These are phyloP conservation scores for Noctua comes DNA, from an alignment of 2,888 invertebrate species.

Conservation along the genomic window DNA sequence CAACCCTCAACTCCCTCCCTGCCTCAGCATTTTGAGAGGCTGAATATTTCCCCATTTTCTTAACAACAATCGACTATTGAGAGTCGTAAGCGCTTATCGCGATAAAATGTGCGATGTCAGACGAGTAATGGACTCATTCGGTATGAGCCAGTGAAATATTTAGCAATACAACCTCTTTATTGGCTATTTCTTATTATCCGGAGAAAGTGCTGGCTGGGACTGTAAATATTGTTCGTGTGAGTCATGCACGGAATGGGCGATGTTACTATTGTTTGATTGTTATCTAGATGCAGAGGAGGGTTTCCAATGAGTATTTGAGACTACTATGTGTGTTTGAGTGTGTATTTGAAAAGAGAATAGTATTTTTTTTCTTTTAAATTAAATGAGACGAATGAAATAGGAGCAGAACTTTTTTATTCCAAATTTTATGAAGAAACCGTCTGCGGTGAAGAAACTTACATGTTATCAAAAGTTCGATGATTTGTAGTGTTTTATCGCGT, in stretches of 20 bases:
- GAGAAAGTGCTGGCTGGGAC: slow-evolving; percentile 29
- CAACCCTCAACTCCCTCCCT: slow-evolving; percentile 53
- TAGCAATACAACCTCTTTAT: slow-evolving; percentile 59
- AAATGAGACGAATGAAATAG: background rate
- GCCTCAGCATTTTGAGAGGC: slow-evolving; percentile 58
- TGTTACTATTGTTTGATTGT: slow-evolving; percentile 1
- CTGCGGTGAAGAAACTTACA: background rate
- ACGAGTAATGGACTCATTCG: slow-evolving; percentile 68
- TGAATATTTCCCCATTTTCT: slow-evolving; percentile 70
- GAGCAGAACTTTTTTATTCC: background rate
- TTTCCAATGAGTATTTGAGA: background rate
- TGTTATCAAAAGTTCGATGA: background rate
- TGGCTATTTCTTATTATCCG: slow-evolving; percentile 59
- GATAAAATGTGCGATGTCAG: slow-evolving; percentile 76
- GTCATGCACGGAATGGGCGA: slow-evolving; percentile 29
- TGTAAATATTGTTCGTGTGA: slow-evolving; percentile 40
- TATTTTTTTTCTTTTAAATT: background rate
- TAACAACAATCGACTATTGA: slow-evolving; percentile 70
- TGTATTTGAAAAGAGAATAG: background rate
- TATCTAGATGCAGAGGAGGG: background rate
- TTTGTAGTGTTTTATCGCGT: background rate
- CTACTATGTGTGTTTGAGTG: background rate
- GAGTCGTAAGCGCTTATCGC: slow-evolving; percentile 72
- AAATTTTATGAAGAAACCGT: background rate
- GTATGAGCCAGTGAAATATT: slow-evolving; percentile 65